Evolutionary conservation across 2,113 vertebrate species (phyloP).

Genomic region (Caranx melampygus): DNA sequence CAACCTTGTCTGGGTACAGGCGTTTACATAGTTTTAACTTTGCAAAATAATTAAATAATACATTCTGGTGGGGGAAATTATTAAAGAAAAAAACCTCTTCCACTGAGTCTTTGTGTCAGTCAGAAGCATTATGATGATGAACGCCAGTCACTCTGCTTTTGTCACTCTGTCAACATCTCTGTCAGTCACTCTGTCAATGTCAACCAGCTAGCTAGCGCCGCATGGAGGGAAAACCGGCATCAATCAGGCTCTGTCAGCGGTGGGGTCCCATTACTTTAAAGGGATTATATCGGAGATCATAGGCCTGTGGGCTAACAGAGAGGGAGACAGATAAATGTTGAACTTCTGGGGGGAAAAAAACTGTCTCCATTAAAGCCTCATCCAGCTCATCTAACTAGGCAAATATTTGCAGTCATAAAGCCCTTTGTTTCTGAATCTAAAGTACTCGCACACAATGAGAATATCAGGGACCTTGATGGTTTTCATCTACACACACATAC

Average conservation of each 20-base stretch:
- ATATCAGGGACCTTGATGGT: conserved; percentile 39
- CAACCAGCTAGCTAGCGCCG: conserved; percentile 50
- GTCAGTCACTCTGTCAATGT: conserved; percentile 74
- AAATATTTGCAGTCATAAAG: conserved; percentile 67
- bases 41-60: background rate
- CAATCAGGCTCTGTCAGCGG: conserved; percentile 68
- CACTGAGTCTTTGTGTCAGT: conserved; percentile 40
- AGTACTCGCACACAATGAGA: conserved; percentile 19
- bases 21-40: background rate
- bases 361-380: conserved; percentile 53
- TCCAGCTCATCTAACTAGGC: conserved; percentile 59
- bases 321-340: conserved; percentile 55
- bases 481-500: conserved; percentile 24
- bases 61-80: background rate
- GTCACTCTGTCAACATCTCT: conserved; percentile 67
- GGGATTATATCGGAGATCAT: conserved; percentile 58
- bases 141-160: conserved; percentile 56
- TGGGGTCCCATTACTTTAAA: conserved; percentile 57
- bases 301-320: conserved; percentile 40
- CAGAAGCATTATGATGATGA: conserved; percentile 47
- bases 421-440: conserved; percentile 45
- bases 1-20: background rate
- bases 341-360: conserved; percentile 52
- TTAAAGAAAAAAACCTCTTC: background rate
- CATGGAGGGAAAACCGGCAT: conserved; percentile 52